These are phyloP conservation scores for Sylvietta virens DNA, from an alignment of 2,113 vertebrate species.

Conservation along the genomic window DNA sequence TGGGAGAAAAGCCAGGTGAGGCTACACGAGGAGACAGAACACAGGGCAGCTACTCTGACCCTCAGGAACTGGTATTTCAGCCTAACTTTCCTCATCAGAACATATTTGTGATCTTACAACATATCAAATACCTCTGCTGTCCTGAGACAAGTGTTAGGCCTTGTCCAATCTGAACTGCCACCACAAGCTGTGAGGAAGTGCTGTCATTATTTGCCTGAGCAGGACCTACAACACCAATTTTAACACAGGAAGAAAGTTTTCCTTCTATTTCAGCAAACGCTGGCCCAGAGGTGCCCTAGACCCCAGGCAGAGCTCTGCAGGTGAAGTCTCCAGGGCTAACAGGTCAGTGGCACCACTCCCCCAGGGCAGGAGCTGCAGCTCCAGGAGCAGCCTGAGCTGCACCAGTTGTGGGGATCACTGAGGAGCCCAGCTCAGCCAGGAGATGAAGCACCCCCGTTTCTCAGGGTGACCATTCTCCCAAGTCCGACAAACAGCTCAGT, in stretches of 20 bases:
- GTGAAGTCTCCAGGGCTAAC: background rate
- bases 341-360: background rate
- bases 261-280: background rate
- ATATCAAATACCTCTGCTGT: background rate
- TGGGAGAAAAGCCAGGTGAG: background rate
- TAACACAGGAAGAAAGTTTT: background rate
- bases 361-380: background rate
- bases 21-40: background rate
- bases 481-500: background rate
- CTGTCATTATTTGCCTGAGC: background rate
- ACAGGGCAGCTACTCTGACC: background rate
- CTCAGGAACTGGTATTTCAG: background rate
- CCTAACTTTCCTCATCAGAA: background rate
- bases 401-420: accelerated
- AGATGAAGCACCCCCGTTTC: background rate
- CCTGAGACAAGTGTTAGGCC: background rate
- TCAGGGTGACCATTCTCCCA: background rate
- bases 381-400: background rate
- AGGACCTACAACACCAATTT: background rate
- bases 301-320: background rate
- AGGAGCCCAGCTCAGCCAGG: background rate
- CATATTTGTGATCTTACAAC: background rate
- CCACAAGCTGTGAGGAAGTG: background rate
- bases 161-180: background rate
- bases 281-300: background rate